Percentiles rank a stretch among this genome's conserved stretches.
These are phyloP conservation scores for Gallinago undulata DNA, from an alignment of 2,113 vertebrate species.

Conservation along the genomic window DNA sequence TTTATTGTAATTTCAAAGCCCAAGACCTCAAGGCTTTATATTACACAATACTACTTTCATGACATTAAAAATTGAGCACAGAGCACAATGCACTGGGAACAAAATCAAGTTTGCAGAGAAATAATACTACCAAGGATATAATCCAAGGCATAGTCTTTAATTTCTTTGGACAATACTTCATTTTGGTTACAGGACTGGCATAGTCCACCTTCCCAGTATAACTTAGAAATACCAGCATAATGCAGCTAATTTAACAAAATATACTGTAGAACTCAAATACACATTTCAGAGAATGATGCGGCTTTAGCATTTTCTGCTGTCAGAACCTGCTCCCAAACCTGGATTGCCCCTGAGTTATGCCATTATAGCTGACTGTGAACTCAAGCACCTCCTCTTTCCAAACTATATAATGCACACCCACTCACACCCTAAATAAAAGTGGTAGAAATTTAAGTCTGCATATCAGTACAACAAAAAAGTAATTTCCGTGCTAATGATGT, in stretches of 20 bases:
- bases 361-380: background rate
- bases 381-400: background rate
- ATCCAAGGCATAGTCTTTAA: background rate
- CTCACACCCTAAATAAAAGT: background rate
- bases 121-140: background rate
- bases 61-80: background rate
- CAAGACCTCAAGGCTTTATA: background rate
- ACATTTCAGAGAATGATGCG: background rate
- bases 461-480: background rate
- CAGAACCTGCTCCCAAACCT: background rate
- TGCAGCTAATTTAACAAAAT: background rate
- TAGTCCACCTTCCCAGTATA: background rate
- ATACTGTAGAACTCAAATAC: background rate
- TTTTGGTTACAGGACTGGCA: background rate
- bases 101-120: background rate
- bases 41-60: background rate
- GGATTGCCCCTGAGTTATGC: background rate
- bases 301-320: background rate
- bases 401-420: background rate
- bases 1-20: background rate
- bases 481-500: background rate
- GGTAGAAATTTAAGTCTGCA: background rate
- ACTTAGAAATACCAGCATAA: background rate
- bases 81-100: background rate
- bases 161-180: background rate